Conservation (phyloP, 2,888 invertebrate genomes). For the Cryptus armator region DNA sequence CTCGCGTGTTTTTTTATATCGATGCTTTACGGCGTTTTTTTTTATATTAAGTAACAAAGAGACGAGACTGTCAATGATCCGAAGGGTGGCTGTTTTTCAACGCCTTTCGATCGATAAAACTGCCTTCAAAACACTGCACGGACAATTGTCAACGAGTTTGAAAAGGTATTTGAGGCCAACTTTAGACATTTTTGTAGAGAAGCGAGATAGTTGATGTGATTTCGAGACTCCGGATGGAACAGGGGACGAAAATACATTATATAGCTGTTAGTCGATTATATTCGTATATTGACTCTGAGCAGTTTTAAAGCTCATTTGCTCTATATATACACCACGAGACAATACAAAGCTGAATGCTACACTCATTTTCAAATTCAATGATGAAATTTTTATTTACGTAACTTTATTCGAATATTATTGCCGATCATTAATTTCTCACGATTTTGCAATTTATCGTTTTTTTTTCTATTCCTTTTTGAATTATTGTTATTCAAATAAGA, state of each 20-base stretch:
- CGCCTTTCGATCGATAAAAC: slow-evolving; percentile 42
- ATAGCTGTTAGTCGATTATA: slow-evolving; percentile 8
- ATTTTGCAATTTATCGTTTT: not conserved
- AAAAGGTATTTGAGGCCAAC: slow-evolving; percentile 15
- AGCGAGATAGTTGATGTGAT: slow-evolving; percentile 21
- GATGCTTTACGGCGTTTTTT: slow-evolving; percentile 3
- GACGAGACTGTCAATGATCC: slow-evolving; percentile 59
- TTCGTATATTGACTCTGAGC: slow-evolving; percentile 10
- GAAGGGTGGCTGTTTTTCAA: slow-evolving; percentile 47
- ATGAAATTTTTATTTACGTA: not conserved
- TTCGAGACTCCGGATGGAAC: slow-evolving; percentile 9
- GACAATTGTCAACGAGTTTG: slow-evolving; percentile 31
- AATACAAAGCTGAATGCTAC: slow-evolving; percentile 44
- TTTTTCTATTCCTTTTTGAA: slow-evolving; percentile 38
- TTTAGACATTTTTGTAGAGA: slow-evolving; percentile 38
- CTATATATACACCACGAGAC: slow-evolving; percentile 32
- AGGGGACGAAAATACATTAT: not conserved
- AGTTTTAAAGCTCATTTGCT: slow-evolving; percentile 13
- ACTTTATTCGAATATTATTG: not conserved
- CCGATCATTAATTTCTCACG: not conserved
- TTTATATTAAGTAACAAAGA: slow-evolving; percentile 38
- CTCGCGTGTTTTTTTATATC: slow-evolving; percentile 28
- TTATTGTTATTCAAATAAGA: not conserved
- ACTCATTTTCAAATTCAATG: not conserved
- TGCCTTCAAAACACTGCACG: slow-evolving; percentile 13